Percentiles rank a stretch among this genome's conserved stretches.
These are phyloP conservation scores for Meloidogyne hapla DNA, from an alignment of 1,140 invertebrate genomes.

Conservation along the genomic window DNA sequence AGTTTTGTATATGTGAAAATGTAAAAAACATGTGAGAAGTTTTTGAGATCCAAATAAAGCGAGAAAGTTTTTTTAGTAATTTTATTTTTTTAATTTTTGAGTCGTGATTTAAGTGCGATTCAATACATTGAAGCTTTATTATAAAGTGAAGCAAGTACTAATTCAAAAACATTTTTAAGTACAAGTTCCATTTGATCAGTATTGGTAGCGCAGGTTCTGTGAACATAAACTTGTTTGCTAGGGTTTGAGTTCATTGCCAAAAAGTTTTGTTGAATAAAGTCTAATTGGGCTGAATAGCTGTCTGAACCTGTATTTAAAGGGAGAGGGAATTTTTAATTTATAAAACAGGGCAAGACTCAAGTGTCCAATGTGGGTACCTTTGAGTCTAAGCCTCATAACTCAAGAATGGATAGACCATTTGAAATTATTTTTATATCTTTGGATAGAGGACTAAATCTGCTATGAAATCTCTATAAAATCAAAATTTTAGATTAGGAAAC, in stretches of 20 bases:
- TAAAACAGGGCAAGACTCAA: not conserved
- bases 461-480: not conserved
- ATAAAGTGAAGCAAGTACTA: not conserved
- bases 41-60: too few species aligned
- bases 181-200: not conserved
- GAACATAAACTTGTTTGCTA: not conserved
- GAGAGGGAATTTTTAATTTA: not conserved
- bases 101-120: not conserved
- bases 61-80: too few species aligned
- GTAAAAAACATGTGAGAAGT: too few species aligned
- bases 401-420: not conserved
- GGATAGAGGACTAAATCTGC: not conserved
- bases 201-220: not conserved
- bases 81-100: too few species aligned
- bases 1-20: too few species aligned
- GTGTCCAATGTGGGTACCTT: not conserved
- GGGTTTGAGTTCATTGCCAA: not conserved
- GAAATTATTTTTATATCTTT: not conserved
- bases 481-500: not conserved
- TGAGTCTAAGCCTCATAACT: not conserved
- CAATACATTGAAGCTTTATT: not conserved
- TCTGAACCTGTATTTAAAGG: not conserved
- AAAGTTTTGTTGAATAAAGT: constrained; percentile 3
- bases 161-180: not conserved
- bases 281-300: not conserved